phyloP scores from a whole-genome alignment of 1,140 invertebrate genomes.

The Coptotermes formosanus region DNA sequence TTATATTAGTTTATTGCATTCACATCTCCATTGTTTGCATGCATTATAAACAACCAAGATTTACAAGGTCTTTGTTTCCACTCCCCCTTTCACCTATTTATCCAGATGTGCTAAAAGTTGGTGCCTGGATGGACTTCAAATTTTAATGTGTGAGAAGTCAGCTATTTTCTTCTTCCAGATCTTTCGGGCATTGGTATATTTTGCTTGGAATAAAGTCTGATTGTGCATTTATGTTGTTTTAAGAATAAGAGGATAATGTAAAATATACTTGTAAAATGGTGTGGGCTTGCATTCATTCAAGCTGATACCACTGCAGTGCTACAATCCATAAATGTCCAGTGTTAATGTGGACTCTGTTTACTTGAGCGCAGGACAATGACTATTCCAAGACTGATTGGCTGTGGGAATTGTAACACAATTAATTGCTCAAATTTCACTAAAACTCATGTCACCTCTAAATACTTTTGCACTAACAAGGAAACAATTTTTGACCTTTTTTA shows the following conservation, averaged over 20 bases:
- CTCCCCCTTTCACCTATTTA: background rate
- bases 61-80: background rate
- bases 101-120: background rate
- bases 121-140: background rate
- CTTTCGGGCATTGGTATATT: background rate
- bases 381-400: background rate
- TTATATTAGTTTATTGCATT: too few species aligned
- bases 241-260: background rate
- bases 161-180: background rate
- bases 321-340: slow-evolving; percentile 4
- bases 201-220: background rate
- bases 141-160: background rate
- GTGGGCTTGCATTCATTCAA: background rate
- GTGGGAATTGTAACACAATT: slow-evolving; percentile 14
- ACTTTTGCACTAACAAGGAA: background rate
- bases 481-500: background rate
- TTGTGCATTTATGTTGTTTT: background rate
- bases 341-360: background rate
- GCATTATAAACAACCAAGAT: background rate
- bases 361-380: background rate
- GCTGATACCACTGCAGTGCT: background rate
- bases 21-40: too few species aligned
- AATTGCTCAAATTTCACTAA: slow-evolving; percentile 14
- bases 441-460: slow-evolving; percentile 13
- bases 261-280: slow-evolving; percentile 2